phyloP scores from a whole-genome alignment of 2,113 vertebrate species.

The Spermophilus dauricus region DNA sequence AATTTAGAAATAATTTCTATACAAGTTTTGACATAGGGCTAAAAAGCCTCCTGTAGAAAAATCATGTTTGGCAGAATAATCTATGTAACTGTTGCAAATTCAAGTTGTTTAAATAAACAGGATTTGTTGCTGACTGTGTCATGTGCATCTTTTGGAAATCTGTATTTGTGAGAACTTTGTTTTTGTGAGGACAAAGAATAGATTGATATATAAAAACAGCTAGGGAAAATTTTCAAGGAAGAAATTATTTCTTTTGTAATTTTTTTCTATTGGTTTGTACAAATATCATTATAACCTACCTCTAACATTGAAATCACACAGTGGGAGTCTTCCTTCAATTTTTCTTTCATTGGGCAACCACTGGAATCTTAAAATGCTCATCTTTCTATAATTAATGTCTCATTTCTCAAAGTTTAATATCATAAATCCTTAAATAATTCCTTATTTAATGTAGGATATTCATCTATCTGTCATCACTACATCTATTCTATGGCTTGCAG shows the following conservation, averaged over 20 bases:
- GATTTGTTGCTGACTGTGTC: too few relatives aligned
- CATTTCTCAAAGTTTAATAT: background rate
- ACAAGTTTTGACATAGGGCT: background rate
- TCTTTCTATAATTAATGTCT: background rate
- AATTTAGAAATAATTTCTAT: background rate
- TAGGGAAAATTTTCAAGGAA: too few relatives aligned
- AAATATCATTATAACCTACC: too few relatives aligned
- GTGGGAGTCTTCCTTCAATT: background rate
- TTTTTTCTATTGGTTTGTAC: too few relatives aligned
- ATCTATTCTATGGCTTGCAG: background rate
- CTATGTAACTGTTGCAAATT: background rate
- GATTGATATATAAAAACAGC: too few relatives aligned
- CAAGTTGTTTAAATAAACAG: background rate
- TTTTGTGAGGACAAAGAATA: too few relatives aligned
- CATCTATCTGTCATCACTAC: background rate
- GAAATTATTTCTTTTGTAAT: too few relatives aligned
- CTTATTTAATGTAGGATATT: background rate
- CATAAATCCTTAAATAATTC: background rate
- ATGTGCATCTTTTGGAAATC: background rate
- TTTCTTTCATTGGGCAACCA: background rate
- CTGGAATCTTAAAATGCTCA: background rate
- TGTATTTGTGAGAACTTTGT: background rate
- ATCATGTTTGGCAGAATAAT: background rate
- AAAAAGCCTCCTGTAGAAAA: background rate
- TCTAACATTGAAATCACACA: too few relatives aligned